These are phyloP conservation scores for Drosophila nigrodunni DNA, from an alignment of 1,140 invertebrate genomes.

Conservation along the genomic window DNA sequence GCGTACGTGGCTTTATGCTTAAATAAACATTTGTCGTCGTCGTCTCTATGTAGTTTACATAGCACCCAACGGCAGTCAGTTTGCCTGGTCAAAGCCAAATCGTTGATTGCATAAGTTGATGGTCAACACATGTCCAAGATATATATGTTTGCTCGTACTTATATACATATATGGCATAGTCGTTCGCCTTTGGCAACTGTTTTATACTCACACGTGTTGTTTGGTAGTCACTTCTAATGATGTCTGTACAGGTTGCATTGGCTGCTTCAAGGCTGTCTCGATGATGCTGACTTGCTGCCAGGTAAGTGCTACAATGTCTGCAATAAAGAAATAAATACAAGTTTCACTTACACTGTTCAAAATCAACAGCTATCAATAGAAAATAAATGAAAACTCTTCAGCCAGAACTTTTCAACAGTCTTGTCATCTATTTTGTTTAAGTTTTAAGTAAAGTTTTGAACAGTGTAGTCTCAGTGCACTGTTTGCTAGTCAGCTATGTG, in stretches of 20 bases:
- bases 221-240: conserved; percentile 69
- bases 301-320: conserved; percentile 11
- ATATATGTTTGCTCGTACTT: conserved; percentile 43
- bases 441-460: no score
- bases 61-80: conserved; percentile 70
- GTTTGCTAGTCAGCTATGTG: conserved; percentile 7
- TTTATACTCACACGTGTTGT: conserved; percentile 71
- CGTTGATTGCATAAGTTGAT: conserved; percentile 83
- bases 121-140: conserved; percentile 81
- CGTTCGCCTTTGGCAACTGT: conserved; percentile 18
- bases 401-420: no score
- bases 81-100: conserved; percentile 78
- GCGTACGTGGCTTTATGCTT: conserved; percentile 79
- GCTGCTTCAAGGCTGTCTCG: conserved; percentile 61
- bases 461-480: background rate
- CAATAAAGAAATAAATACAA: conserved; percentile 5
- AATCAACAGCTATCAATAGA: no score
- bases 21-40: conserved; percentile 77
- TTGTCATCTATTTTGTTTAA: no score
- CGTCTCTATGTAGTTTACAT: conserved; percentile 68
- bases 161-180: conserved; percentile 1
- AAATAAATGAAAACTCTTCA: no score
- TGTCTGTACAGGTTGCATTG: conserved; percentile 78
- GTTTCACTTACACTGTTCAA: no score
- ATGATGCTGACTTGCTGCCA: conserved; percentile 19